Conservation (phyloP, 2,888 invertebrate genomes). For the Acronicta aceris region DNA sequence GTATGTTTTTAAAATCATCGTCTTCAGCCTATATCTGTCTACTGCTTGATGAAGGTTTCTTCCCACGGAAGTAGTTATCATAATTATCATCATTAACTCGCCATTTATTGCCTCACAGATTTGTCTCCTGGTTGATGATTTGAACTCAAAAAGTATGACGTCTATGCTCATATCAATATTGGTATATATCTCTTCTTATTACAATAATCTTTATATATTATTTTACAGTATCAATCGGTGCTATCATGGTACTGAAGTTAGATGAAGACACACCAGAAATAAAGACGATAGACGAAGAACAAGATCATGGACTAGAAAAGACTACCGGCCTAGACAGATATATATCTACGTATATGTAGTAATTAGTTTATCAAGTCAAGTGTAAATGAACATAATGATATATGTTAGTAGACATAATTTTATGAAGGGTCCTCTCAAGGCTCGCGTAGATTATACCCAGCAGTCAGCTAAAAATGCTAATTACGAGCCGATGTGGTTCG, state of each 20-base stretch:
- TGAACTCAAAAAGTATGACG: too few species aligned
- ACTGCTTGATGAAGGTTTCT: too few species aligned
- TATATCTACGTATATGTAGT: slow-evolving; percentile 84
- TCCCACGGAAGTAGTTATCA: too few species aligned
- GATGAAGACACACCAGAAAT: slow-evolving; percentile 62
- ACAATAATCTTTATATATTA: not conserved
- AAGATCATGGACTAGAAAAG: slow-evolving; percentile 65
- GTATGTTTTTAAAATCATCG: too few species aligned
- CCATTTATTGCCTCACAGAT: too few species aligned
- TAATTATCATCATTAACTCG: too few species aligned
- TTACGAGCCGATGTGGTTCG: too few species aligned
- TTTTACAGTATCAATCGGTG: slow-evolving; percentile 80
- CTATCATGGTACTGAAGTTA: slow-evolving; percentile 80
- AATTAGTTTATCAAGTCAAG: slow-evolving; percentile 4
- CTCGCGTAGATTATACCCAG: not conserved
- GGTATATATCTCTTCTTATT: too few species aligned
- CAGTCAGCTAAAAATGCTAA: too few species aligned
- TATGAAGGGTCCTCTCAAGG: not conserved
- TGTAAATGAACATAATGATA: slow-evolving; percentile 15
- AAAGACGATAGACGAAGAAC: slow-evolving; percentile 54
- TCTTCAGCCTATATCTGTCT: too few species aligned
- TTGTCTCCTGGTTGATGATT: too few species aligned
- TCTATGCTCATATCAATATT: too few species aligned
- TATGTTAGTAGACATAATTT: slow-evolving; percentile 9
- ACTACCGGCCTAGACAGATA: slow-evolving; percentile 77